Evolutionary conservation across 2,888 invertebrate species (phyloP), one percentile per base, ranked within the genome.

Genomic region (Lycophotia porphyrea): DNA sequence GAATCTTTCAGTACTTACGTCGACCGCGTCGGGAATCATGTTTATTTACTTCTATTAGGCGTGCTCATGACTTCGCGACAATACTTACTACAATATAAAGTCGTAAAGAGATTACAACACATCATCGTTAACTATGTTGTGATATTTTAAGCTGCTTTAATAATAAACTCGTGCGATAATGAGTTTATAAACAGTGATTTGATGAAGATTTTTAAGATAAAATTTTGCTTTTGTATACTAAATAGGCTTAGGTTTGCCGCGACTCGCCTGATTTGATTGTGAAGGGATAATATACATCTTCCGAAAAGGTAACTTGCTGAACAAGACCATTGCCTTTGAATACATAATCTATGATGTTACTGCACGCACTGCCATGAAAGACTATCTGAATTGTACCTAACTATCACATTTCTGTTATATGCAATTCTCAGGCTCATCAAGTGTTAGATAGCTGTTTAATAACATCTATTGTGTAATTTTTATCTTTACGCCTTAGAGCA

Each of bases 1-100:
- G 85, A 82, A 83, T 78, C 39, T 85, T 83, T 82, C 85, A 78
- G 78, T 63, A 65, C 39, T 71, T 49, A 71, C 60, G 31, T 60
- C 47, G 55, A 36, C 27, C 39, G 58, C 69, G 70, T 18, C 36
- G 60, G 74, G 71, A 82, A 78, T 78, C 68, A 65, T 68, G 49
- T 74, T 73, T 71, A 81, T 77, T 76, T 58, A 74, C 68, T 77
- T 71, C 68, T 64, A 68, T 61, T 70, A 81, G 47, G 39, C 31
- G 13, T 61, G 65, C 52, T 67, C 67, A 66, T 63, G 39, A 61
- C 36, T 74, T 36, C 44, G n/a, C 44, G 39, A 44, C 71, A 63
- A 52, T 66, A 78, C 49, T 55, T 55, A 42, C 11, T 34, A 49
- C 39, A 55, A 39, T 64, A 24, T 64, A 27, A 72, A 47, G 39